phyloP scores from a whole-genome alignment of 2,888 invertebrate species.

The Drosophila sordidula region DNA sequence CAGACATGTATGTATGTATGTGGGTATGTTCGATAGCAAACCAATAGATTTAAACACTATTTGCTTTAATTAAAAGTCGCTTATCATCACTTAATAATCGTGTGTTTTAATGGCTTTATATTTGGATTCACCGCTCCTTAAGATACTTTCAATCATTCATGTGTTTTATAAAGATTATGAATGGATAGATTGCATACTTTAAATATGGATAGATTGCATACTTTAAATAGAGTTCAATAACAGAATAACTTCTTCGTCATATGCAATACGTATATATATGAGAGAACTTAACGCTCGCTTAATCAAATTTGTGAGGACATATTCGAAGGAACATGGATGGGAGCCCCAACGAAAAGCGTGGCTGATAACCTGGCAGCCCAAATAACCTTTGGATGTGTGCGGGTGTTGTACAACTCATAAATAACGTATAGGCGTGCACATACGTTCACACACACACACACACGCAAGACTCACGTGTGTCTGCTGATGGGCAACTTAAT shows the following conservation, averaged over 20 bases:
- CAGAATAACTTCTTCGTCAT: too few relatives aligned
- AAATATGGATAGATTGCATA: too few relatives aligned
- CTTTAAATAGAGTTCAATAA: too few relatives aligned
- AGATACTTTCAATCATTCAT: too few relatives aligned
- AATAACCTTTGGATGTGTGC: conserved; percentile 1
- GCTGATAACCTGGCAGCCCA: conserved; percentile 16
- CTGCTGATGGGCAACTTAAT: conserved; percentile 64
- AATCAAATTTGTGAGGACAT: conserved; percentile 14
- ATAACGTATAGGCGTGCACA: conserved; percentile 8
- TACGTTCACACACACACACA: neutral
- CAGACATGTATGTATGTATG: neutral
- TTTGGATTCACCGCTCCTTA: too few relatives aligned
- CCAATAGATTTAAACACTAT: neutral
- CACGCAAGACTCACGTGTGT: conserved; percentile 44
- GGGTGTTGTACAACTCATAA: conserved; percentile 28
- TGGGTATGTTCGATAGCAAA: neutral
- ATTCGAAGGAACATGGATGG: neutral
- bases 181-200: too few relatives aligned
- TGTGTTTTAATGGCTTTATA: too few relatives aligned
- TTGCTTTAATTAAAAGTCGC: neutral
- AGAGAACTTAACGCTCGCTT: conserved; percentile 1
- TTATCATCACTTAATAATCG: neutral
- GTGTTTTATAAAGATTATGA: too few relatives aligned
- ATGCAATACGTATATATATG: neutral
- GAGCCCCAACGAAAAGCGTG: neutral